Conservation (phyloP, 2,888 invertebrate species). For the Drosophila tripunctata region DNA sequence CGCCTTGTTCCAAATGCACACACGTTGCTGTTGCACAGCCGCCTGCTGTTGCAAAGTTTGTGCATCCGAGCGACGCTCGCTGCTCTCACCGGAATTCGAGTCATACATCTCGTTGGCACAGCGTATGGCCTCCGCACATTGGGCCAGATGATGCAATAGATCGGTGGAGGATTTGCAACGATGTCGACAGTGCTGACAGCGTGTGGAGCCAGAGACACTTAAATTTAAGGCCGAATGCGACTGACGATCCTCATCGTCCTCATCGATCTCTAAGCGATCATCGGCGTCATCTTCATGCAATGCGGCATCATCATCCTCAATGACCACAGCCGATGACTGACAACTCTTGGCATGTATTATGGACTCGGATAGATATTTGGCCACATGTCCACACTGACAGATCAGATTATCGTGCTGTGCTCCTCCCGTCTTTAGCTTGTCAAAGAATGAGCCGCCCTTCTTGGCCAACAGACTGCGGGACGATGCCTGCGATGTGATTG, state of each 20-base stretch:
- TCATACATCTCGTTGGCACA: conserved; percentile 83
- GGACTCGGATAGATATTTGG: conserved; percentile 92
- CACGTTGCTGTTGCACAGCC: conserved; percentile 87
- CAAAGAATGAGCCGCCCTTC: conserved; percentile 90
- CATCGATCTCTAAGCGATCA: conserved; percentile 80
- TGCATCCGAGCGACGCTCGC: conserved; percentile 69
- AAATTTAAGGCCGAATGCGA: conserved; percentile 84
- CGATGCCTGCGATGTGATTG: conserved; percentile 71
- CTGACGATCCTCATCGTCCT: conserved; percentile 82
- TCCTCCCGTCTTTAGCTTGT: conserved; percentile 90
- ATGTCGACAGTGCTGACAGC: conserved; percentile 94
- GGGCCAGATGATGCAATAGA: conserved; percentile 90
- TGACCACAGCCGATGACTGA: conserved; percentile 81
- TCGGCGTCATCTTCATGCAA: conserved; percentile 78
- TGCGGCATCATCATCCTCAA: conserved; percentile 72
- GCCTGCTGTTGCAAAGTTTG: conserved; percentile 83
- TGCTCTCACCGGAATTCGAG: conserved; percentile 83
- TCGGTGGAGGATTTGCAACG: conserved; percentile 94
- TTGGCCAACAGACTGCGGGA: conserved; percentile 71
- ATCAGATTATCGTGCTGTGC: conserved; percentile 88
- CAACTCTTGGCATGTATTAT: conserved; percentile 91
- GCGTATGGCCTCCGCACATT: conserved; percentile 87
- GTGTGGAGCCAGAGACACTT: conserved; percentile 87
- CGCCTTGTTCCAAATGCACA: conserved; percentile 92
- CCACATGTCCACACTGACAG: conserved; percentile 90